Evolutionary conservation across 2,113 vertebrate species (phyloP).

Genomic region (Caranx ignobilis): DNA sequence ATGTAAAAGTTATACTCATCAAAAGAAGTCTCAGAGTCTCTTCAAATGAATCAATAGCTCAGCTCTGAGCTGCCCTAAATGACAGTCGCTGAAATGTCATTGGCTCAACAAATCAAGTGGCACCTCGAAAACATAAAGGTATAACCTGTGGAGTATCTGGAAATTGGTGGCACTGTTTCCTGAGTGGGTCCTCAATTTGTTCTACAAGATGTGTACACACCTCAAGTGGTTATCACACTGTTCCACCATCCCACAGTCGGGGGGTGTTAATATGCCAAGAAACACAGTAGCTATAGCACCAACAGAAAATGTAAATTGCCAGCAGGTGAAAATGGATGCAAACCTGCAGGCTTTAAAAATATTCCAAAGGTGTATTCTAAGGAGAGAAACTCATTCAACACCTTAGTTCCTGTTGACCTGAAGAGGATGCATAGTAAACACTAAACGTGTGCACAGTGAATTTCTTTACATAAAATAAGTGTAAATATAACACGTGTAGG

Average conservation of each 20-base stretch:
- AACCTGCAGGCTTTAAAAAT: slow-evolving; percentile 1
- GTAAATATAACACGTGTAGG: background rate
- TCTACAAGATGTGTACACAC: background rate
- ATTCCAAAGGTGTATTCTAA: background rate
- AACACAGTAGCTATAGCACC: background rate
- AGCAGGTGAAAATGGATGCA: background rate
- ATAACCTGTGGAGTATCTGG: background rate
- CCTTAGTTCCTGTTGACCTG: background rate
- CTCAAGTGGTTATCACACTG: background rate
- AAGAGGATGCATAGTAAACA: background rate
- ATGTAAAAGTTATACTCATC: background rate
- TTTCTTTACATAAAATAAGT: background rate
- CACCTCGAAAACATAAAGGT: background rate
- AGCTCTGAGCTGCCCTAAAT: background rate
- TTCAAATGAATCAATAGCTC: background rate
- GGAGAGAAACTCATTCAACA: background rate
- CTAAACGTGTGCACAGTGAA: background rate
- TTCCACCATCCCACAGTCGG: background rate
- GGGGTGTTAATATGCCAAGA: background rate
- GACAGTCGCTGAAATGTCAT: background rate
- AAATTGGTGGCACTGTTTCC: background rate
- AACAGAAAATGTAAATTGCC: background rate
- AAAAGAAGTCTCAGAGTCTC: background rate
- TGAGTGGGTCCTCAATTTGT: background rate
- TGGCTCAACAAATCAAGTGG: background rate